Evolutionary conservation across 2,113 vertebrate species (phyloP).

Genomic region (Erinaceus europaeus): DNA sequence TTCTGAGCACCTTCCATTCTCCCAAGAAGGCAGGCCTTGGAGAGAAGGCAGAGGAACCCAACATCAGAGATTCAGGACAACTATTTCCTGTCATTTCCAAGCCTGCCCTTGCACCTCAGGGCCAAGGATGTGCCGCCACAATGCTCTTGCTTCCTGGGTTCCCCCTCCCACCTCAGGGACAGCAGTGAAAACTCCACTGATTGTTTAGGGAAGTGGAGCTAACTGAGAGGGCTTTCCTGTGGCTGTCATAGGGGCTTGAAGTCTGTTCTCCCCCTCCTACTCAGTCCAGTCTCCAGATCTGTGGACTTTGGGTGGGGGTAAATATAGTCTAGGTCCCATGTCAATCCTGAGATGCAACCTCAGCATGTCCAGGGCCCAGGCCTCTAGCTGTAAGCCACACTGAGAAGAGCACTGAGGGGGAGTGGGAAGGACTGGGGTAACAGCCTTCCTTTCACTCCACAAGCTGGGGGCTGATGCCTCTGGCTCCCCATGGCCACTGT

Average conservation of each 20-base stretch:
- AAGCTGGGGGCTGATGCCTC: neutral
- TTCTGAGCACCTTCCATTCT: neutral
- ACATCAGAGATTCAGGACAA: neutral
- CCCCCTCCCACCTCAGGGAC: no score
- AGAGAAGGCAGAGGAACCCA: neutral
- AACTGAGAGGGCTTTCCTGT: neutral
- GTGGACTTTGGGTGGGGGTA: neutral
- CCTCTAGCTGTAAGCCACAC: neutral
- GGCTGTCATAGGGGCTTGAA: neutral
- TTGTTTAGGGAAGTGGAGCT: neutral
- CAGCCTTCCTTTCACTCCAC: neutral
- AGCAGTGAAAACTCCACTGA: neutral
- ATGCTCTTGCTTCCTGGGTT: neutral
- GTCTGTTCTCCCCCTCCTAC: neutral
- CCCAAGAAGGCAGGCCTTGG: neutral
- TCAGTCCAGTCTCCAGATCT: neutral
- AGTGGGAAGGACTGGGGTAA: neutral
- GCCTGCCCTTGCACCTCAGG: neutral
- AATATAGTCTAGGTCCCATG: neutral
- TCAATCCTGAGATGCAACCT: neutral
- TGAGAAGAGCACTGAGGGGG: neutral
- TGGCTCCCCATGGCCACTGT: neutral
- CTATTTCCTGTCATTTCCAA: neutral
- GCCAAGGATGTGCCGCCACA: neutral
- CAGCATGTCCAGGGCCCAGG: neutral